A percentile compares a stretch with the other conserved stretches of the same genome.
Evolutionary conservation across 1,140 invertebrate genomes (phyloP).

Genomic region (Cydia fagiglandana): DNA sequence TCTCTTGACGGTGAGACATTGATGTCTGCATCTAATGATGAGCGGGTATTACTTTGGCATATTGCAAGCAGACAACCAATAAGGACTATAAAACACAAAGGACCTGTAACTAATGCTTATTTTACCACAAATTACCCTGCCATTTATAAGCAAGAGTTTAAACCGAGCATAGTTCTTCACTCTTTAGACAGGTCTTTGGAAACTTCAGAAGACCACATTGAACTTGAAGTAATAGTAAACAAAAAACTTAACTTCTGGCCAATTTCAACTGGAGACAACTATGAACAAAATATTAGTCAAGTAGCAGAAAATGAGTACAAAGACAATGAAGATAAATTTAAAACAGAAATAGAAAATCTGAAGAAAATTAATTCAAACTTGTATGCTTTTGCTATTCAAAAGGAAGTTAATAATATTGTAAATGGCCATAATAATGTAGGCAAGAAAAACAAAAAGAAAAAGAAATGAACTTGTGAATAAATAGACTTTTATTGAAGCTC

Average conservation of each 20-base stretch:
- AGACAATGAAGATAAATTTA: constrained; percentile 47
- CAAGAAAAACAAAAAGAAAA: constrained; percentile 54
- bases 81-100: constrained; percentile 85
- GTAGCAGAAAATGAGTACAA: constrained; percentile 50
- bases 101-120: constrained; percentile 85
- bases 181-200: constrained; percentile 65
- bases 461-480: constrained; percentile 47
- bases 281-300: constrained; percentile 38
- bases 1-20: constrained; percentile 85
- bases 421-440: constrained; percentile 36
- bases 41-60: constrained; percentile 89
- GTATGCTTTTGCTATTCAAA: constrained; percentile 60
- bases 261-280: constrained; percentile 33
- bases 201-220: constrained; percentile 55
- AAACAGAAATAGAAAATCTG: constrained; percentile 58
- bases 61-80: constrained; percentile 86
- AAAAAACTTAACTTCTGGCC: constrained; percentile 66
- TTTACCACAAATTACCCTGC: constrained; percentile 70
- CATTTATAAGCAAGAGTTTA: constrained; percentile 67
- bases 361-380: constrained; percentile 64
- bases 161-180: constrained; percentile 60
- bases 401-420: constrained; percentile 50
- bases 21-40: constrained; percentile 87
- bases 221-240: constrained; percentile 62
- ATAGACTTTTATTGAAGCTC: constrained; percentile 33